Conservation (phyloP, 2,113 vertebrate species). For the Eurypyga helias region DNA sequence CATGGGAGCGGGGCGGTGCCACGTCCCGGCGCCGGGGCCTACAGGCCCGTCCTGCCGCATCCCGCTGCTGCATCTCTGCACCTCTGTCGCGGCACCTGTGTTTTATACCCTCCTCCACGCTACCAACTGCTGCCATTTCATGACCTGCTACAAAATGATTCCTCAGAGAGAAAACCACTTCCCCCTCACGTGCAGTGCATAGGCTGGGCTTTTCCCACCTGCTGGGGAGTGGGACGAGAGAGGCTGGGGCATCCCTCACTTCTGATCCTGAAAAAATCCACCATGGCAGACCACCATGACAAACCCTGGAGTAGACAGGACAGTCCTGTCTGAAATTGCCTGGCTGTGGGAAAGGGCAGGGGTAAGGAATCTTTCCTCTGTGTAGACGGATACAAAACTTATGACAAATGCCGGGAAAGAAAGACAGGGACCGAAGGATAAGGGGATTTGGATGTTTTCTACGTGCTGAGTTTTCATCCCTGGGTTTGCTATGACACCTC, state of each 20-base stretch:
- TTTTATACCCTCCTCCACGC: fast-evolving
- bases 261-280: fast-evolving
- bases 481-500: background rate
- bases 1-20: constrained; percentile 24
- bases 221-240: background rate
- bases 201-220: background rate
- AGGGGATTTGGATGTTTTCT: background rate
- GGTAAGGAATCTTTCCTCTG: background rate
- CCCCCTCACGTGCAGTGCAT: fast-evolving
- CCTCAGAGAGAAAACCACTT: background rate
- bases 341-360: too few species aligned
- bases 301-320: fast-evolving
- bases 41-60: background rate
- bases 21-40: background rate
- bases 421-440: background rate
- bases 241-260: fast-evolving
- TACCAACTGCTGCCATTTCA: fast-evolving
- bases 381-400: fast-evolving
- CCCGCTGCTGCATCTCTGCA: fast-evolving
- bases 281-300: fast-evolving
- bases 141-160: background rate
- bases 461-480: background rate
- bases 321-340: background rate
- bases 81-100: fast-evolving
- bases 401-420: background rate